Conservation (phyloP, 2,888 invertebrate species). For the Pecten maximus region DNA sequence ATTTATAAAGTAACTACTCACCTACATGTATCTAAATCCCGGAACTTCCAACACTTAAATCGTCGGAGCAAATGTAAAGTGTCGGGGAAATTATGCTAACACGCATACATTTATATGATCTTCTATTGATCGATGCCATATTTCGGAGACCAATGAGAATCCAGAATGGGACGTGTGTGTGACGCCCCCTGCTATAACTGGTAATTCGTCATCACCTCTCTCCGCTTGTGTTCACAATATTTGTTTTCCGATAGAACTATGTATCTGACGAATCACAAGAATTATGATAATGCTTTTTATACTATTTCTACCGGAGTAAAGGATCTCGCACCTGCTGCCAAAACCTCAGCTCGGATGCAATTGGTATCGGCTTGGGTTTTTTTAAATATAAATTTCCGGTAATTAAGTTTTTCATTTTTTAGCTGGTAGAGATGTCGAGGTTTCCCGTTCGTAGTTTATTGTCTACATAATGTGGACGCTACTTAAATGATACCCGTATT, state of each 20-base stretch:
- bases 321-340: not conserved
- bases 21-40: constrained; percentile 35
- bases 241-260: not conserved
- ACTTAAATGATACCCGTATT: not conserved
- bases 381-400: constrained; percentile 1
- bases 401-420: constrained; percentile 11
- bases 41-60: constrained; percentile 15
- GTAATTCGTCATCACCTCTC: constrained; percentile 19
- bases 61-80: constrained; percentile 32
- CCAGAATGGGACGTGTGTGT: not conserved
- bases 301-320: not conserved
- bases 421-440: not conserved
- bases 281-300: constrained; percentile 27
- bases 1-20: not conserved
- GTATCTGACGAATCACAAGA: constrained; percentile 27
- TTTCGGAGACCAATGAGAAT: constrained; percentile 4
- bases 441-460: not conserved
- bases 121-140: constrained; percentile 20
- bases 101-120: constrained; percentile 30
- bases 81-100: constrained; percentile 11
- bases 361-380: not conserved
- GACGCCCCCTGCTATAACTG: constrained; percentile 22
- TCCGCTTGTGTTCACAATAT: constrained; percentile 13
- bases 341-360: constrained; percentile 18
- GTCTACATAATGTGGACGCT: not conserved